Evolutionary conservation across 2,888 invertebrate species (phyloP), one percentile per base, ranked within the genome.

Genomic region (Philopedon plagiatum): DNA sequence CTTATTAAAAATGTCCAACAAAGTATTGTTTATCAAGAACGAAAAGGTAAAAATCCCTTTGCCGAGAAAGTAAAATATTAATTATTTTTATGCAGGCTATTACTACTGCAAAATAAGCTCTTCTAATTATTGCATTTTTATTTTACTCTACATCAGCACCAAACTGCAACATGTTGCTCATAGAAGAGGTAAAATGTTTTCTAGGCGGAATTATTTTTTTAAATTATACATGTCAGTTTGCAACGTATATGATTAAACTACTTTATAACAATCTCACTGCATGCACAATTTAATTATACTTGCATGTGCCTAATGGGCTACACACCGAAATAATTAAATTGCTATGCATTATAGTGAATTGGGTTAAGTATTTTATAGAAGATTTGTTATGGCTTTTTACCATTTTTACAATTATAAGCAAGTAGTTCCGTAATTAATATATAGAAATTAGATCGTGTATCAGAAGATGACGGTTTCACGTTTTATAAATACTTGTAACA

Each of bases 281-380:
- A 51, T 46, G 57, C 56, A 57, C 56, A 70, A 70, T 63, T 70
- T 57, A 70, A 70, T 70, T 70, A 57, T 26, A 29, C 29, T 29
- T 15, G 51, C 51, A 29, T 51, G 51, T 46, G 46, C 46, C 46
- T 46, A 46, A 46, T 46, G 46, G 46, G 46, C 11, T 19, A 29
- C 29, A 51, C 29, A 63, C 44, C 44, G 13, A 32, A 49, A 21
- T 57, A 62, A 62, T 56, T 46, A 54, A 63, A 63, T 63, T 56
- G 51, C 23, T 23, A 11, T 46, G 46, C 46, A 46, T 46, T 46
- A 46, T 46, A 46, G 23, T 46, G 46, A 46, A 46, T 46, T 46
- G 46, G 46, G 46, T 46, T 46, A 46, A 23, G n/a, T 23, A 46
- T 23, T 46, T 46, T 4, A 9, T 15, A 19, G 11, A 46, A n/a